Evolutionary conservation across 2,888 invertebrate genomes (phyloP).

Genomic region (Anticlea derivata): DNA sequence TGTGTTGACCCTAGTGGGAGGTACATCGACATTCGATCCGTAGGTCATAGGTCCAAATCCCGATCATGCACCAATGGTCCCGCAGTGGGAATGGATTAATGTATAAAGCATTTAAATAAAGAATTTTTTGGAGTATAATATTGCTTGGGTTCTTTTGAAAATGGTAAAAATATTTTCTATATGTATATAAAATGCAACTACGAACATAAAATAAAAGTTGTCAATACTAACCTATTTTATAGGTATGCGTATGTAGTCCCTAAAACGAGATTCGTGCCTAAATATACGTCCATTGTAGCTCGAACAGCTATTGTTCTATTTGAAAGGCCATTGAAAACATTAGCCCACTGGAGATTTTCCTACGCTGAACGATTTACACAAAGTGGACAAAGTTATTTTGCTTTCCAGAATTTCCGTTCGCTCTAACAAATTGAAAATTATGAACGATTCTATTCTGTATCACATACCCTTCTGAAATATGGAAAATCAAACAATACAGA

Average conservation of each 20-base stretch:
- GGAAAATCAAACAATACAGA: neutral
- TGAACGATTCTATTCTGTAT: neutral
- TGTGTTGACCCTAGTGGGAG: too few species aligned
- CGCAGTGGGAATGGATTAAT: too few species aligned
- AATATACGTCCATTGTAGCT: conserved; percentile 34
- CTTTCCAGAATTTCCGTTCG: conserved; percentile 6
- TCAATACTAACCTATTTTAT: neutral
- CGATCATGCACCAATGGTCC: too few species aligned
- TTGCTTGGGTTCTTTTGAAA: too few species aligned
- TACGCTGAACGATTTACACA: conserved; percentile 37
- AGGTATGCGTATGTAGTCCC: conserved; percentile 5
- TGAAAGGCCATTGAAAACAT: conserved; percentile 52
- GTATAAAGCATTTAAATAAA: too few species aligned
- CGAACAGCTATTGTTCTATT: conserved; percentile 46
- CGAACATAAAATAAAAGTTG: neutral
- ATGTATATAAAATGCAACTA: too few species aligned
- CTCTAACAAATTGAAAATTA: neutral
- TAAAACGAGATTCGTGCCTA: conserved; percentile 14
- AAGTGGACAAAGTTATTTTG: conserved; percentile 48
- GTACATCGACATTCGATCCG: too few species aligned
- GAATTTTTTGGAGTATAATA: too few species aligned
- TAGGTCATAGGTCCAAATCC: too few species aligned
- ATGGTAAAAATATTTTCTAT: too few species aligned
- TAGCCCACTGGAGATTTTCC: conserved; percentile 48
- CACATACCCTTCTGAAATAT: neutral